Evolutionary conservation across 2,888 invertebrate genomes (phyloP), one percentile per base, ranked within the genome.

Genomic region (Oscheius sp.): DNA sequence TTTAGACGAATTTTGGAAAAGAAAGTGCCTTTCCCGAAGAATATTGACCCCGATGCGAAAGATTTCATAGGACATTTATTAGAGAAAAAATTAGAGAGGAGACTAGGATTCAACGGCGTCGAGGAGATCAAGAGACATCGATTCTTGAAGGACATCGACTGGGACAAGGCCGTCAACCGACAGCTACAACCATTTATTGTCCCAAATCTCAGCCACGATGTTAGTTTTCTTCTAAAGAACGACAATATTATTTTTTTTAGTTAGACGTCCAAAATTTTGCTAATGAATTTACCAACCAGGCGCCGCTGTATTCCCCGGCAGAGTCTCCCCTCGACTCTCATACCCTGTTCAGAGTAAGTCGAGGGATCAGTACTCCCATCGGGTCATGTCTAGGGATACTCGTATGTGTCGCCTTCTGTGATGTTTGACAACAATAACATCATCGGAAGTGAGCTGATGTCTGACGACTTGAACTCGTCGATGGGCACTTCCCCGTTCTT

Each of bases 191-290:
- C 97, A 0, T 96, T 96, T 0, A 95, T 96, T 90, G 93, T 93
- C 81, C 98, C 97, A n/a, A 92, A 92, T 73, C 93, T 97, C 76
- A 79, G 92, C 66, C 90, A 93, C 61, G 79, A 89, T 63, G 78
- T 76, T 52, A 69, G 76, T 68, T 6, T 13, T 41, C 18, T 18
- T 7, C 29, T 59, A 2, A 1, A 7, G 21, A 46, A 25, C 45
- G n/a, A 13, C 5, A 66, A 49, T n/a, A n/a, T n/a, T n/a, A n/a
- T 9, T 9, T 52, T 55, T 69, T 69, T 61, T 41, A 95, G 89
- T 91, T 95, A 77, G 97, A 98, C 90, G 95, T 95, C 16, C 94
- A 94, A 88, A 96, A 98, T 91, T 98, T 98, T 90, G 94, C 96
- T 56, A 94, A 94, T 80, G 97, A 98, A 90, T 98, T 98, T 90